Base-by-base conservation (phyloP, 2,888 invertebrate species). In the Sphinx pinastri region DNA sequence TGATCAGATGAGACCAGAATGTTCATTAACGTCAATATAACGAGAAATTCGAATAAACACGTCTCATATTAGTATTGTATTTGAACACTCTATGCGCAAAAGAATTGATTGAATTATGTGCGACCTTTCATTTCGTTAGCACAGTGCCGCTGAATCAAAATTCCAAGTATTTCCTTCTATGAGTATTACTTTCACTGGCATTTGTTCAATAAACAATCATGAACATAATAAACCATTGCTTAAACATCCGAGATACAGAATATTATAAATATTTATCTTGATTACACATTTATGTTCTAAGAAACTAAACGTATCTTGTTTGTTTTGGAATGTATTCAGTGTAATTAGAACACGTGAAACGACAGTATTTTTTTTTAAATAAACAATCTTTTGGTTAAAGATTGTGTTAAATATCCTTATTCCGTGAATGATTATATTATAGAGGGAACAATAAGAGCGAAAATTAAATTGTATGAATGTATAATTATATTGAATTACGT, bases 151-250 rank as follows among this genome's bases (percentile, higher is more conserved):
- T 45, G 16, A 49, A 49, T 63, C 7, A 47, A 47, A 19, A 63
- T 63, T 63, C 49, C 19, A 49, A 13, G 19, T 63, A 49, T 49
- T 11, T 25, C 1, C 60, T 16, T n/a, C 16, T 8, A 19, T 49
- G 13, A 63, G 47, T 13, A 19, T 63, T 49, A 49, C 12, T 47
- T 63, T 19, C 49, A 49, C 49, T 49, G 63, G 47, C 12, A 63
- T 63, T 49, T 63, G 16, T 47, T 60, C 60, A 60, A 60, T 63
- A 63, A 25, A 63, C 13, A 63, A 60, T 31, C 47, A 19, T 19
- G 63, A 47, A 47, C 16, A 63, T 13, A 49, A 19, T 47, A 63
- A 16, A 63, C 12, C 16, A 13, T 6, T 19, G 16, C 13, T 49
- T 47, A 63, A 19, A 60, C 19, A 63, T 47, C 49, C 49, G 19